Percentiles rank a stretch among this genome's conserved stretches.
Conservation (phyloP, 2,797 vertebrate genomes). For the Tauraco hartlaubi region DNA sequence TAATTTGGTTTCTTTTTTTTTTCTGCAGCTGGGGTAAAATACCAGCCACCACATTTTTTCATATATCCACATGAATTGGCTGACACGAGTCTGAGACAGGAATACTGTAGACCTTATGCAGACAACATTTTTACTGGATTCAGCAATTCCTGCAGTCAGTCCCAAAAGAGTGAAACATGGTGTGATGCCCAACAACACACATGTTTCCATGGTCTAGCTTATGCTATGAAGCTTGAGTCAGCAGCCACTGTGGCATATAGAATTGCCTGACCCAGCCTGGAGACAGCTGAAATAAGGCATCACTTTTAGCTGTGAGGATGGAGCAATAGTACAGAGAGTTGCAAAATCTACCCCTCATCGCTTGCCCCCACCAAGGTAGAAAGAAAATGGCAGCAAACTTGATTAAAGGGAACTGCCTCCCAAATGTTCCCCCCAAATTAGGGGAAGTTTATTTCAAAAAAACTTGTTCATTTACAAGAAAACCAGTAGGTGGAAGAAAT, state of each 20-base stretch:
- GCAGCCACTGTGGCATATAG: not conserved
- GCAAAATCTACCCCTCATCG: not conserved
- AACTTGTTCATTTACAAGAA: not conserved
- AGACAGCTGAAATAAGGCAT: not conserved
- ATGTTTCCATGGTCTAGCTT: not conserved
- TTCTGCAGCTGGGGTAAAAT: not conserved
- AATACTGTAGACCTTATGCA: not conserved
- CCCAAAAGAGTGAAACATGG: not conserved
- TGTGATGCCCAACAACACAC: not conserved
- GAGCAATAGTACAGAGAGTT: not conserved
- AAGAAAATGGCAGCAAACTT: not conserved
- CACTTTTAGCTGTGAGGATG: not conserved
- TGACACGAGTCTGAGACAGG: not conserved
- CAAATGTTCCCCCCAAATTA: not conserved
- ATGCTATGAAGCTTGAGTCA: not conserved
- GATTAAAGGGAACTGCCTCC: not conserved
- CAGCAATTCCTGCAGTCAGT: not conserved
- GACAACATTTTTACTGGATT: not conserved
- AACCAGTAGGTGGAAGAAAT: not conserved
- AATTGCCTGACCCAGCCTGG: not conserved
- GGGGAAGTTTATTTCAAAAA: not conserved
- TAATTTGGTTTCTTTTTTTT: not conserved
- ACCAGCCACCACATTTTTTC: not conserved
- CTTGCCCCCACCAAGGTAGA: rapidly evolving
- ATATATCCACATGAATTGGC: not conserved